These are phyloP conservation scores for Syngnathus typhle DNA, from an alignment of 2,113 vertebrate genomes.

Conservation along the genomic window DNA sequence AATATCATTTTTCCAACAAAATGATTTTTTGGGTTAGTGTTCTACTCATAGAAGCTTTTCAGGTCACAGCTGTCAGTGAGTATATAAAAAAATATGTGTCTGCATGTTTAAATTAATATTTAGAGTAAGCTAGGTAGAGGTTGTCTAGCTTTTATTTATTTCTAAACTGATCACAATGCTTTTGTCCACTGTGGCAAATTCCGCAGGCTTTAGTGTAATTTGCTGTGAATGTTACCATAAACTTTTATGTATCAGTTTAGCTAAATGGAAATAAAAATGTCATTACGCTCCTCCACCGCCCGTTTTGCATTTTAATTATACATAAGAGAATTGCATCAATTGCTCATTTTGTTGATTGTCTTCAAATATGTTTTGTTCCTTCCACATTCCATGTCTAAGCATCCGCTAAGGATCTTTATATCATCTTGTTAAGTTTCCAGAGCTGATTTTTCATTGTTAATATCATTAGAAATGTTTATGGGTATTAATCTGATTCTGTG, in stretches of 20 bases:
- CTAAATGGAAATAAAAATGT: slow-evolving; percentile 7
- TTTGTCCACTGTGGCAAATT: not conserved
- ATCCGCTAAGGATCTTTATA: not conserved
- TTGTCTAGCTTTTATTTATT: not conserved
- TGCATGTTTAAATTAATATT: not conserved
- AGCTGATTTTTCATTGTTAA: not conserved
- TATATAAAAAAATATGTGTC: slow-evolving; percentile 1
- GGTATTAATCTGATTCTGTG: not conserved
- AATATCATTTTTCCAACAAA: slow-evolving; percentile 28
- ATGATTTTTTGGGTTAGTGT: slow-evolving; percentile 34
- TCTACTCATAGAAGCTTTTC: slow-evolving; percentile 36
- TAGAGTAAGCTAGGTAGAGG: not conserved
- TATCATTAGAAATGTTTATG: not conserved
- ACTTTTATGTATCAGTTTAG: slow-evolving; percentile 15
- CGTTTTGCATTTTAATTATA: slow-evolving; percentile 51
- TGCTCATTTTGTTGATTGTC: slow-evolving; percentile 43
- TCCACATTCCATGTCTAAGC: not conserved
- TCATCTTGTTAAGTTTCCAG: not conserved
- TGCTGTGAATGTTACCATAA: slow-evolving; percentile 16
- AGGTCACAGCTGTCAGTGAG: slow-evolving; percentile 55
- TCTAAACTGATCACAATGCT: not conserved
- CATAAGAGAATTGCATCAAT: slow-evolving; percentile 41
- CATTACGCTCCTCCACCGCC: not conserved
- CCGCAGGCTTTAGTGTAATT: slow-evolving; percentile 1
- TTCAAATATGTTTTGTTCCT: slow-evolving; percentile 11